phyloP scores from a whole-genome alignment of 2,113 vertebrate species.

The Aphyosemion australe region DNA sequence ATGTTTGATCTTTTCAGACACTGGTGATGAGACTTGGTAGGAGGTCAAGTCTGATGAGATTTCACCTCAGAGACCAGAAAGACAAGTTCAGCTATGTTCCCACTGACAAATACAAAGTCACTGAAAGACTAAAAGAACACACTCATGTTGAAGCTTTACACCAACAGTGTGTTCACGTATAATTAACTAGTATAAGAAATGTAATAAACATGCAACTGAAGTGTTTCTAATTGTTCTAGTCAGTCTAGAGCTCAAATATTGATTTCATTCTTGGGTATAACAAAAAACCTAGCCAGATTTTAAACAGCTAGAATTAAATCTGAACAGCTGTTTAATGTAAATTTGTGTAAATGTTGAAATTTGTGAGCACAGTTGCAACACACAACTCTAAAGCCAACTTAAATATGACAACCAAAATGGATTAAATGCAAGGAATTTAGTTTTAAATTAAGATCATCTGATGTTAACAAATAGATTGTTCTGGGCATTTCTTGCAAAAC shows the following conservation, averaged over 20 bases:
- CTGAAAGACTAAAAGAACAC: neutral
- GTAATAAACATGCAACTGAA: neutral
- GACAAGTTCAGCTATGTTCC: conserved; percentile 54
- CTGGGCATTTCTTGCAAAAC: too few relatives aligned
- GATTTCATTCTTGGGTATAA: neutral
- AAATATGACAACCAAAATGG: too few relatives aligned
- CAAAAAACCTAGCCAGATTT: neutral
- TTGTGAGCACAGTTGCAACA: neutral
- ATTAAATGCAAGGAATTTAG: too few relatives aligned
- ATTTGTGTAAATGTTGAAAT: neutral
- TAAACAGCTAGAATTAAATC: neutral
- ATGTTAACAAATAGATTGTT: too few relatives aligned
- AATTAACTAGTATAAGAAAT: neutral
- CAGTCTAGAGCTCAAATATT: neutral
- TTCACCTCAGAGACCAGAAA: conserved; percentile 64
- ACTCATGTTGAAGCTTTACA: neutral
- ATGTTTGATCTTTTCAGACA: conserved; percentile 52
- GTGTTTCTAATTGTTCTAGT: neutral
- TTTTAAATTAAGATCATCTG: too few relatives aligned
- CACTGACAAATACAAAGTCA: conserved; percentile 15
- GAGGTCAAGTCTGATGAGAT: conserved; percentile 41
- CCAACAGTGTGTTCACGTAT: neutral
- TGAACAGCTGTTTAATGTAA: neutral
- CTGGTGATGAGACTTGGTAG: neutral
- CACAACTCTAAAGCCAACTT: neutral